phyloP scores from a whole-genome alignment of 2,113 vertebrate genomes.

The Rhinoderma darwinii region DNA sequence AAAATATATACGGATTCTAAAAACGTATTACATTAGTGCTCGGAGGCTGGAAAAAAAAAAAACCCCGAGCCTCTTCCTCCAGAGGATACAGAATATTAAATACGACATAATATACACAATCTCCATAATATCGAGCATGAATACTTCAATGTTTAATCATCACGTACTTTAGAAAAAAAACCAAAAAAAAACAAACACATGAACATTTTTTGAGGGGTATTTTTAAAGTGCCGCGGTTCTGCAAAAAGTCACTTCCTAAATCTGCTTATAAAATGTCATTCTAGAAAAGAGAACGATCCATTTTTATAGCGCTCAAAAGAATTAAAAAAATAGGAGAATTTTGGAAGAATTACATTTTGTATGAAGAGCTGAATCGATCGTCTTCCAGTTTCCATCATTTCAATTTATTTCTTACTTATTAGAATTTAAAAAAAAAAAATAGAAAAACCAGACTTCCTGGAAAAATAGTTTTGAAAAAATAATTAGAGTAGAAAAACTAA shows the following conservation, averaged over 20 bases:
- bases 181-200: neutral
- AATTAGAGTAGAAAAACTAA: too few relatives aligned
- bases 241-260: neutral
- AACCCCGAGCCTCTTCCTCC: neutral
- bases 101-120: constrained; percentile 26
- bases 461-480: too few relatives aligned
- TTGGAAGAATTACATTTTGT: neutral
- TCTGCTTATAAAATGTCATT: neutral
- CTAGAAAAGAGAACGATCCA: neutral
- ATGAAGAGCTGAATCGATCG: too few relatives aligned
- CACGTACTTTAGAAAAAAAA: neutral
- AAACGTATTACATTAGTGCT: neutral
- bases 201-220: neutral
- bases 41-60: constrained; percentile 13
- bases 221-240: neutral
- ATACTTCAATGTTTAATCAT: constrained; percentile 2
- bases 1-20: neutral
- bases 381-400: too few relatives aligned
- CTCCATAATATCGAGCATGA: neutral
- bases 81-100: constrained; percentile 28
- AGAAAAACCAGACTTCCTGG: too few relatives aligned
- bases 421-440: too few relatives aligned
- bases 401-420: too few relatives aligned
- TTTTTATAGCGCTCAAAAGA: too few relatives aligned
- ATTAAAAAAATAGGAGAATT: too few relatives aligned